Evolutionary conservation across 2,888 invertebrate genomes (phyloP), one percentile per base, ranked within the genome.

Genomic region (Argyra leucocephala): DNA sequence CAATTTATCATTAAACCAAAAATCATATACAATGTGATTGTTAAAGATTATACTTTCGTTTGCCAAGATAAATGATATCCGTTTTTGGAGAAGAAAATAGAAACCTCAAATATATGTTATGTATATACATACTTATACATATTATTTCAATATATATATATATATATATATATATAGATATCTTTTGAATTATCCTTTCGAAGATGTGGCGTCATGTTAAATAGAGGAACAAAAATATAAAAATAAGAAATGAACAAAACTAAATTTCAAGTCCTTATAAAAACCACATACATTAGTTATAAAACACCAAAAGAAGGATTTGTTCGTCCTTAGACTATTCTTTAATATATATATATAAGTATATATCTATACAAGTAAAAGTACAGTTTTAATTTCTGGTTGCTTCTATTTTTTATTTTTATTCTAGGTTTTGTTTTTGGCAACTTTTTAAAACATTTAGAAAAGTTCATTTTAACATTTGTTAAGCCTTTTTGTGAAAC

Each of bases 1-100:
- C n/a, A 48, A 48, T 48, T 48, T 48, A 48, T 48, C 48, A 48
- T 48, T 48, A 48, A 48, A 48, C 48, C 48, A 48, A 48, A 48
- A 48, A 48, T 48, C 48, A 48, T 48, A 15, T 15, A 48, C n/a
- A 12, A 31, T 31, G 7, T 12, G 7, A 10, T 31, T 26, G 4
- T 6, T 10, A 31, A 31, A 31, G 10, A 31, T 10, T 31, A 31
- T 6, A 31, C 48, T 48, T 48, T 5, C 18, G 12, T n/a, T 18
- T 48, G 5, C 18, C n/a, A 48, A 48, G 48, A 48, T 48, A 48
- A 48, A 48, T 48, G 48, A 48, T 48, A 48, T 48, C 48, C 48
- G 12, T 31, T 31, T 31, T 48, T 2, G 12, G 48, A 18, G 15
- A 48, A 48, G 37, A 37, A 15, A 48, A 48, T 48, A 48, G 18